Evolutionary conservation across 64 coral and sea anemone genomes (phyloP).

Genomic region (Orbicella faveolata): DNA sequence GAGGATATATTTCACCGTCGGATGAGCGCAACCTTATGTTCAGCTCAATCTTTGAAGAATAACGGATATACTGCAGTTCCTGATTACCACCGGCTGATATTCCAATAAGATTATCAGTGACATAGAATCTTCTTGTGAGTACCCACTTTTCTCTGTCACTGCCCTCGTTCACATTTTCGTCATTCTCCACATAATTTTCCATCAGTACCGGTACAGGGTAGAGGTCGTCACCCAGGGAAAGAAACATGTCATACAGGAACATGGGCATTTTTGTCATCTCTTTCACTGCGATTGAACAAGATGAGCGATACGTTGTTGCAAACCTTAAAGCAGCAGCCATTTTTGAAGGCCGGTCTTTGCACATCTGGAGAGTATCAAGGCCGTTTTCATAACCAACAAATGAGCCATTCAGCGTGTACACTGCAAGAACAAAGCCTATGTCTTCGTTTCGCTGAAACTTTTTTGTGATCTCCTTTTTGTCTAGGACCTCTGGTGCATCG

Average conservation of each 20-base stretch:
- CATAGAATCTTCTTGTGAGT: slow-evolving; percentile 78
- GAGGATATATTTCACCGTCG: slow-evolving; percentile 91
- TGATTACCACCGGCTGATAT: not conserved
- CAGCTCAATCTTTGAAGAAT: slow-evolving; percentile 75
- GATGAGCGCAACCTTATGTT: slow-evolving; percentile 69
- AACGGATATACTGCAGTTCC: slow-evolving; percentile 67
- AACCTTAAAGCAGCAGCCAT: slow-evolving; percentile 83
- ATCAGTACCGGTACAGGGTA: slow-evolving; percentile 85
- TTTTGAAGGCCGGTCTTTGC: slow-evolving; percentile 77
- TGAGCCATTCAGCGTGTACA: slow-evolving; percentile 77
- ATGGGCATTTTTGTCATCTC: slow-evolving; percentile 58
- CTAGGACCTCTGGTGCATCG: slow-evolving; percentile 51
- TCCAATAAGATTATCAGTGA: slow-evolving; percentile 84
- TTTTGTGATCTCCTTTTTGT: slow-evolving; percentile 66
- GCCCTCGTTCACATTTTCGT: slow-evolving; percentile 63
- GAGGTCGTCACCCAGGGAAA: slow-evolving; percentile 41
- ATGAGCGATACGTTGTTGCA: slow-evolving; percentile 89
- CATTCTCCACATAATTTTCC: slow-evolving; percentile 68
- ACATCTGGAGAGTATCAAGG: slow-evolving; percentile 57
- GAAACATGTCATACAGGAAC: slow-evolving; percentile 86
- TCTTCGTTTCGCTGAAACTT: slow-evolving; percentile 58
- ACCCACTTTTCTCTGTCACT: slow-evolving; percentile 68
- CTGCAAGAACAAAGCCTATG: slow-evolving; percentile 60
- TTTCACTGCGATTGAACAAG: slow-evolving; percentile 67
- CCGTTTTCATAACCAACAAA: slow-evolving; percentile 76